A percentile compares a stretch with the other conserved stretches of the same genome.
phyloP scores from a whole-genome alignment of 2,888 invertebrate genomes.

The Priocnemis perturbator region DNA sequence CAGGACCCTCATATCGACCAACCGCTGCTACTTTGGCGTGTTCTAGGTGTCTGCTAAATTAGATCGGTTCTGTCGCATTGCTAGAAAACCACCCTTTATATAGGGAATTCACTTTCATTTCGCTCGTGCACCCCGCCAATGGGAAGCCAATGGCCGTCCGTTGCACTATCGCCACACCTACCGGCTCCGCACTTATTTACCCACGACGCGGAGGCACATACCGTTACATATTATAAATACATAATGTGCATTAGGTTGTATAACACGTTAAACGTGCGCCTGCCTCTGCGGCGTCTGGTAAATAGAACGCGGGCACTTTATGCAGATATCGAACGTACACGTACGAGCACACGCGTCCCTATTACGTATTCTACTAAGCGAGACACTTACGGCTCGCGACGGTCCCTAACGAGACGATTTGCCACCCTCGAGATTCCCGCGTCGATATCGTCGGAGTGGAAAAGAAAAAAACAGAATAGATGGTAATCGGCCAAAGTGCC shows the following conservation, averaged over 20 bases:
- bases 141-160: conserved; percentile 61
- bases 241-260: conserved; percentile 67
- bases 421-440: conserved; percentile 19
- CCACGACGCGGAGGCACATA: conserved; percentile 51
- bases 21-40: conserved; percentile 54
- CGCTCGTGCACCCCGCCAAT: conserved; percentile 67
- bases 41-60: conserved; percentile 55
- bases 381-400: no score
- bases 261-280: conserved; percentile 64
- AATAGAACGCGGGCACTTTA: conserved; percentile 56
- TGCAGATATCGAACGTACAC: conserved; percentile 42
- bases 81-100: conserved; percentile 74
- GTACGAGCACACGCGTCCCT: conserved; percentile 15
- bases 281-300: conserved; percentile 27
- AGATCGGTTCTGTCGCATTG: conserved; percentile 65
- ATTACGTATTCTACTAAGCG: conserved; percentile 11
- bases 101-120: conserved; percentile 75
- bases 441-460: background rate
- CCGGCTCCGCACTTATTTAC: conserved; percentile 60
- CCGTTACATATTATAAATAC: conserved; percentile 64
- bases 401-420: conserved; percentile 38
- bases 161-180: conserved; percentile 72
- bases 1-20: conserved; percentile 69
- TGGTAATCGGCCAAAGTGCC: no score
- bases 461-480: no score